Conservation (phyloP, 2,797 vertebrate genomes). For the Danio albolineatus region DNA sequence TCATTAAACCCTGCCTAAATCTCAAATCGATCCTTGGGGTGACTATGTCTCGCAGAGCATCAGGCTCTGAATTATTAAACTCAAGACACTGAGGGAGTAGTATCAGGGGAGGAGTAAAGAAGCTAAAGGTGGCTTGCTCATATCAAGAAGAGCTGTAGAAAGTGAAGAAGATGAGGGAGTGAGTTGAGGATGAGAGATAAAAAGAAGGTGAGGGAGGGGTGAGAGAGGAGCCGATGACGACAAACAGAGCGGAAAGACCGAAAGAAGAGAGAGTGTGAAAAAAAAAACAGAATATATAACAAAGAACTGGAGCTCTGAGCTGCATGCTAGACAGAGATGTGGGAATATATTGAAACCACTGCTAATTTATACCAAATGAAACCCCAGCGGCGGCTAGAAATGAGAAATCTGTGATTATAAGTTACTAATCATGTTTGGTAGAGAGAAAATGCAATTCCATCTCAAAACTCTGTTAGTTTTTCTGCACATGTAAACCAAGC, state of each 20-base stretch:
- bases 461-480: conserved; percentile 41
- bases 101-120: background rate
- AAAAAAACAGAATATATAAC: conserved; percentile 4
- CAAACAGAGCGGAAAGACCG: conserved; percentile 33
- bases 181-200: background rate
- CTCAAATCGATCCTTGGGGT: conserved; percentile 21
- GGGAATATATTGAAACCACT: conserved; percentile 64
- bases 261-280: conserved; percentile 39
- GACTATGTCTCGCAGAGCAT: conserved; percentile 18
- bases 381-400: background rate
- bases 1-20: conserved; percentile 42
- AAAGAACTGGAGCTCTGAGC: conserved; percentile 28
- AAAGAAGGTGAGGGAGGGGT: conserved; percentile 21
- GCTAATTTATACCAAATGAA: conserved; percentile 40
- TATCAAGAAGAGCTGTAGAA: conserved; percentile 15
- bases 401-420: conserved; percentile 22
- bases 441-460: background rate
- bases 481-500: conserved; percentile 23
- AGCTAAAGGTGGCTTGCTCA: conserved; percentile 54
- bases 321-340: conserved; percentile 24
- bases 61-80: conserved; percentile 16
- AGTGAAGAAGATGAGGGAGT: conserved; percentile 1
- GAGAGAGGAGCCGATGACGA: conserved; percentile 49
- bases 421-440: conserved; percentile 17
- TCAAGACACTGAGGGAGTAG: conserved; percentile 12